Conservation (phyloP, 2,888 invertebrate genomes). For the Acleris cristana region DNA sequence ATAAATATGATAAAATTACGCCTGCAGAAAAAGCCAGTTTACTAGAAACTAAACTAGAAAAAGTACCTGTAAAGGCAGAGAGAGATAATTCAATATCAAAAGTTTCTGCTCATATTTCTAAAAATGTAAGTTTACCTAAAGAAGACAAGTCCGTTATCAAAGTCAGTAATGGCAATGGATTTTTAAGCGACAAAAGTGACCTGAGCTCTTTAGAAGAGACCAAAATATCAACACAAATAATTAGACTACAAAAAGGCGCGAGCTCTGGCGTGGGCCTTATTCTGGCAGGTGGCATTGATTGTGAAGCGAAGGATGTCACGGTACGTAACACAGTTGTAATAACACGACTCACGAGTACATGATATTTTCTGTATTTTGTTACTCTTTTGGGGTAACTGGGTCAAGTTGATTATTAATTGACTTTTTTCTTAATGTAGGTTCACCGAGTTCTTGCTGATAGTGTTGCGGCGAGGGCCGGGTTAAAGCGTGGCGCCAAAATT, state of each 20-base stretch:
- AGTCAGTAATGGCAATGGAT: conserved; percentile 45
- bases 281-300: conserved; percentile 94
- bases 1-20: conserved; percentile 51
- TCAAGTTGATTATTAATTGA: background rate
- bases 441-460: conserved; percentile 94
- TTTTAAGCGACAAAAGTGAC: conserved; percentile 49
- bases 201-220: conserved; percentile 47
- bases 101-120: conserved; percentile 27
- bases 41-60: conserved; percentile 43
- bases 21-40: conserved; percentile 50
- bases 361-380: background rate
- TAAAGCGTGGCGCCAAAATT: conserved; percentile 94
- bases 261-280: conserved; percentile 92
- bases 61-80: conserved; percentile 40
- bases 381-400: background rate
- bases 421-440: conserved; percentile 81
- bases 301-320: conserved; percentile 95
- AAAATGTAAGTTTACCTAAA: conserved; percentile 8
- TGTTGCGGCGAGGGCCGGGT: conserved; percentile 93
- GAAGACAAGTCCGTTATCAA: conserved; percentile 40
- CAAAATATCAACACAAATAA: conserved; percentile 58
- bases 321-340: conserved; percentile 75
- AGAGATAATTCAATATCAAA: conserved; percentile 40
- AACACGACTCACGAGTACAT: too few species aligned
- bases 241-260: conserved; percentile 68